Evolutionary conservation across 2,797 vertebrate species (phyloP), one percentile per base, ranked within the genome.

Genomic region (Cyclura pinguis): DNA sequence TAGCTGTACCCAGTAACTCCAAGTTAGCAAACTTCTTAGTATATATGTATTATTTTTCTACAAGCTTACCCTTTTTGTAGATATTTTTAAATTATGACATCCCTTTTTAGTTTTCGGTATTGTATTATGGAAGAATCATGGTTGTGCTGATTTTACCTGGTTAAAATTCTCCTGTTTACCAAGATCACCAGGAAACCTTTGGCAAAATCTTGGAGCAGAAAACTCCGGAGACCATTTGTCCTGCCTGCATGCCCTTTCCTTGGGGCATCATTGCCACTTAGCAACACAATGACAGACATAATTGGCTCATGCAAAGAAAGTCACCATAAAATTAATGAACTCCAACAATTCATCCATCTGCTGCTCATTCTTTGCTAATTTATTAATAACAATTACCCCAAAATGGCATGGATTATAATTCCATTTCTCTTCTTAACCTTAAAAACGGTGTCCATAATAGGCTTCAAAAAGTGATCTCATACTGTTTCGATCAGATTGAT

Each of bases 321-420:
- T 91, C 95, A 95, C 94, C 93, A 93, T 96, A 93, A 95, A 94
- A 96, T 96, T 97, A 97, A 97, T 96, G 96, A 97, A 96, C 96
- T 96, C 95, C 92, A 97, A 96, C 93, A 96, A 97, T 97, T 96
- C 93, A 96, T 96, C 94, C 52, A 95, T 97, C 96, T 93, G 94
- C 95, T 97, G 93, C 90, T 92, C 93, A 88, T 96, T 95, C 92
- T 93, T 96, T 94, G 92, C 95, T 97, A 97, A 97, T 97, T 97
- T 97, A 97, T 97, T 97, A 97, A 96, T 97, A 97, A 97, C 95
- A 96, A 96, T 97, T 97, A 97, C 94, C 96, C 93, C 89, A 95
- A 97, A 96, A 89, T 91, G 93, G 95, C 96, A 96, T 85, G 93
- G 93, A 95, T 93, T 96, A 96, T 97, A 96, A 97, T 96, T 94